Base-by-base conservation (phyloP, 2,797 vertebrate genomes). In the Muscicapa comitata region DNA sequence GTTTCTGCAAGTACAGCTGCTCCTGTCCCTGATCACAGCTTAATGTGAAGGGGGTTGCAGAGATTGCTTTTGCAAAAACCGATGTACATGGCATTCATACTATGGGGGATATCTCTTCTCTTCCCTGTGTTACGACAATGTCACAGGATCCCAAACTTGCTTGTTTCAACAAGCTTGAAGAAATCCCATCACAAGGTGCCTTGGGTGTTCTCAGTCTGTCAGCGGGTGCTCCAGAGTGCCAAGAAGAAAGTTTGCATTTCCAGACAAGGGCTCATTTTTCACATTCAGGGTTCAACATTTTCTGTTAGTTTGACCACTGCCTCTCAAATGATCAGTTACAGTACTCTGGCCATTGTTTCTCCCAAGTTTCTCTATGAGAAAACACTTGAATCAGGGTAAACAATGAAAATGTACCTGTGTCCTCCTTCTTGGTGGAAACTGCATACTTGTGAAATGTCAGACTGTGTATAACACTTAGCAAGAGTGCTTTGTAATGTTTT, bases 301-400 rank as follows among this genome's bases (percentile, higher is more conserved):
- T 51, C 65, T 38, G 21, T 35, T 38, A 25, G 42, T 50, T 38
- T 6, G 9, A 75, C 75, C 13, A 24, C 37, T 86, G 50, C 59
- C 86, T 87, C 57, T 74, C 62, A 42, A 42, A 26, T n/a, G 24
- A 47, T 59, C 66, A 75, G 38, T 91, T 78, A 68, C 0, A 4
- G 45, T 83, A 53, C 61, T 79, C 73, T 40, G 33, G 47, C 67
- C 81, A 80, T 72, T 86, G 54, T 70, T 83, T 57, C 33, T 63
- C 38, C 18, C 57, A 12, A 3, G 3, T 71, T 97, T 93, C 91
- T 93, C 85, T 88, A 78, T 82, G 87, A 97, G 90, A 87, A 92
- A 82, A 75, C 9, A 21, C 38, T 77, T 79, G 90, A 76, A 78
- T 90, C 58, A 31, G 71, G 85, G 86, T 43, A 28, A 90, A 85